Conservation (phyloP, 53 echinoderm and acorn worm genomes). For the Luidia sarsii region DNA sequence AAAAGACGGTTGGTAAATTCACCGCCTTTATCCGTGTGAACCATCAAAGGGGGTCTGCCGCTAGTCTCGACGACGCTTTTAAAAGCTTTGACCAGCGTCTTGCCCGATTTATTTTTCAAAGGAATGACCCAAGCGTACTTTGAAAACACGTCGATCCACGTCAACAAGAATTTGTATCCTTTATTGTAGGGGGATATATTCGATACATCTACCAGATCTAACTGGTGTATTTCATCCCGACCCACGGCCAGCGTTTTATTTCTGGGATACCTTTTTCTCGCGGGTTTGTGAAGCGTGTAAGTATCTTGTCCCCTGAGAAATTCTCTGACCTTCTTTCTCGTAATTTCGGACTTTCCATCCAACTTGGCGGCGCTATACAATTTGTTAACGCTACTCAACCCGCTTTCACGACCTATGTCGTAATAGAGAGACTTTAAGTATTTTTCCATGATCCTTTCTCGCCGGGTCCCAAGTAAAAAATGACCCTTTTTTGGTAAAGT, state of each 20-base stretch:
- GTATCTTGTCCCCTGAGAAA: conserved; percentile 50
- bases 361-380: conserved; percentile 48
- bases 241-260: conserved; percentile 51
- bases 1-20: conserved; percentile 59
- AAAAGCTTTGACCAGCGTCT: conserved; percentile 40
- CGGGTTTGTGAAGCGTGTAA: conserved; percentile 63
- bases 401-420: conserved; percentile 10
- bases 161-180: too few species aligned
- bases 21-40: conserved; percentile 72
- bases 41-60: conserved; percentile 42
- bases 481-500: too few species aligned
- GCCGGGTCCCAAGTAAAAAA: too few species aligned
- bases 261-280: conserved; percentile 36
- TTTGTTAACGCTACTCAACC: conserved; percentile 59
- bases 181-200: conserved; percentile 43
- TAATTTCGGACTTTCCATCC: conserved; percentile 43
- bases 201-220: conserved; percentile 62
- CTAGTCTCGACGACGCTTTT: conserved; percentile 16
- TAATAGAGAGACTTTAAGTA: too few species aligned
- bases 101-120: conserved; percentile 64
- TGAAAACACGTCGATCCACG: too few species aligned
- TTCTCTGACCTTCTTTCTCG: conserved; percentile 29
- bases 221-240: conserved; percentile 59
- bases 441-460: too few species aligned
- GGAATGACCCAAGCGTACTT: conserved; percentile 55